Conservation (phyloP, 2,797 vertebrate species). For the Parambassis ranga region DNA sequence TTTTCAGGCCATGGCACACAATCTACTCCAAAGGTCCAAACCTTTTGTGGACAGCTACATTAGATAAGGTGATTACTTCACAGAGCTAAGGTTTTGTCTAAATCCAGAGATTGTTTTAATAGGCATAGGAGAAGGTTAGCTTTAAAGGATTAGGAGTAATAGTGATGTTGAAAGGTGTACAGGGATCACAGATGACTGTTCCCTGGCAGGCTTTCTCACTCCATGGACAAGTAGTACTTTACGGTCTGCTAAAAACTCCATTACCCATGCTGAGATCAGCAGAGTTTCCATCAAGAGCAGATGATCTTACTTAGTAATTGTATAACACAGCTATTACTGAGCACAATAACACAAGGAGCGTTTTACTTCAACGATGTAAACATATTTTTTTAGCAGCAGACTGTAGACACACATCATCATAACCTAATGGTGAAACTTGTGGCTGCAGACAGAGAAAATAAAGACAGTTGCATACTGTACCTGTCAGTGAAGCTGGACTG, state of each 20-base stretch:
- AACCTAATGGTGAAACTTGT: not conserved
- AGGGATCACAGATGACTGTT: conserved; percentile 47
- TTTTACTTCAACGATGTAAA: conserved; percentile 11
- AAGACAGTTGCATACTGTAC: conserved; percentile 66
- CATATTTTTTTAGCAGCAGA: conserved; percentile 7
- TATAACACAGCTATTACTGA: conserved; percentile 60
- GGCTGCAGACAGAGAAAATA: not conserved
- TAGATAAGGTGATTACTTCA: conserved; percentile 66
- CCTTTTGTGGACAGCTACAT: conserved; percentile 49
- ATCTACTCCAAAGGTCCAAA: conserved; percentile 17
- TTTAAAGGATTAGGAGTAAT: conserved; percentile 67
- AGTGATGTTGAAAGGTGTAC: conserved; percentile 64
- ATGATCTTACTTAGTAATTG: conserved; percentile 48
- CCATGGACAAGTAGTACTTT: conserved; percentile 61
- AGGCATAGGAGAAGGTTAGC: conserved; percentile 62
- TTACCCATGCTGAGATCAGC: conserved; percentile 67
- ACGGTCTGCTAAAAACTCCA: conserved; percentile 56
- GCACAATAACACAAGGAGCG: conserved; percentile 35
- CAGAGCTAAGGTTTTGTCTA: conserved; percentile 40
- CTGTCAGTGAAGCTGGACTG: conserved; percentile 96
- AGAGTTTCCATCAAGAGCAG: conserved; percentile 61
- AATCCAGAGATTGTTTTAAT: conserved; percentile 75
- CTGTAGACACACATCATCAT: not conserved
- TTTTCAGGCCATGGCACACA: conserved; percentile 14
- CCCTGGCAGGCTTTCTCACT: conserved; percentile 40